Evolutionary conservation across 1,140 invertebrate species (phyloP).

Genomic region (Aphis gossypii): DNA sequence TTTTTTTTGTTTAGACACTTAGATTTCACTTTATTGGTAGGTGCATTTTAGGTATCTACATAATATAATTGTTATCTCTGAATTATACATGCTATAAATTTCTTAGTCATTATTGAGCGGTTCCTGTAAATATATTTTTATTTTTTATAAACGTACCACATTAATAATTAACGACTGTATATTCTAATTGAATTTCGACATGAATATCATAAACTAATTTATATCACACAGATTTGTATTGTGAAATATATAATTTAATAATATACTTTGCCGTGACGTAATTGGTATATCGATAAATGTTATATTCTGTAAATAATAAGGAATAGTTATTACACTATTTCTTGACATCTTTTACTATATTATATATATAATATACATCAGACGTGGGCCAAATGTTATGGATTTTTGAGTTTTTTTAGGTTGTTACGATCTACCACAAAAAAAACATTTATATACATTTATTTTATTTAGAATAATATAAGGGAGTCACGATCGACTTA

Average conservation of each 20-base stretch:
- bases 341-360: no score
- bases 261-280: not conserved
- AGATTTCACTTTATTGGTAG: not conserved
- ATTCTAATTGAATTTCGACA: slow-evolving; percentile 16
- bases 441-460: no score
- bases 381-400: no score
- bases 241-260: not conserved
- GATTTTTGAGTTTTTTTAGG: no score
- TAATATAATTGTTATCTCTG: not conserved
- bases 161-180: not conserved
- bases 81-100: not conserved
- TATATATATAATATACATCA: no score
- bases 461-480: no score
- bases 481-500: no score
- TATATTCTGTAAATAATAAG: not conserved
- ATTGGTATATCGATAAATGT: not conserved
- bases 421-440: no score
- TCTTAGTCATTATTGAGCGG: not conserved
- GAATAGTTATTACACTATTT: not conserved
- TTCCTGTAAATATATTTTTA: not conserved
- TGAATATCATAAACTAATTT: not conserved
- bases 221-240: slow-evolving; percentile 1
- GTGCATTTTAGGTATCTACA: not conserved
- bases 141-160: not conserved
- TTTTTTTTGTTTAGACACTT: not conserved